These are phyloP conservation scores for Drosophila subpulchrella DNA, from an alignment of 1,140 invertebrate genomes.

Conservation along the genomic window DNA sequence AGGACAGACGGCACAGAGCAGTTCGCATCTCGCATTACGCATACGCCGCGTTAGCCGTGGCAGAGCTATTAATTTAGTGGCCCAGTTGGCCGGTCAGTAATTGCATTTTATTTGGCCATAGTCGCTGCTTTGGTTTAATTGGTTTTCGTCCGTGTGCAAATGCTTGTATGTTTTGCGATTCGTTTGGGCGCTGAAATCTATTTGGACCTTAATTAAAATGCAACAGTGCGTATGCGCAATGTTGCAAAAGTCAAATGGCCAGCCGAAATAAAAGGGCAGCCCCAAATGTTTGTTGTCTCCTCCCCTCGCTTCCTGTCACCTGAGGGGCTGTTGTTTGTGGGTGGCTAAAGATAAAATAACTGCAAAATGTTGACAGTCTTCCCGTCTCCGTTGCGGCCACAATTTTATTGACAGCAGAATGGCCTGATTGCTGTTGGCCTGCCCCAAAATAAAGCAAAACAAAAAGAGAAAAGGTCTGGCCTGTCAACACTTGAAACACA, in stretches of 20 bases:
- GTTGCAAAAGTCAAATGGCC: slow-evolving; percentile 72
- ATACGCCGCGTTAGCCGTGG: slow-evolving; percentile 56
- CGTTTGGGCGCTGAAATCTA: slow-evolving; percentile 64
- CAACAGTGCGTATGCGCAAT: slow-evolving; percentile 76
- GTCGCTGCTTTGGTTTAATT: slow-evolving; percentile 78
- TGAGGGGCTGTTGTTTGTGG: slow-evolving; percentile 16
- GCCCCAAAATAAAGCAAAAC: slow-evolving; percentile 32
- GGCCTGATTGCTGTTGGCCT: slow-evolving; percentile 73
- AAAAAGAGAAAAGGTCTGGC: slow-evolving; percentile 14
- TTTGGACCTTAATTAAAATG: slow-evolving; percentile 76
- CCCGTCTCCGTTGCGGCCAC: slow-evolving; percentile 10
- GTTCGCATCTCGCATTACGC: slow-evolving; percentile 62
- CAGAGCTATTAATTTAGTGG: slow-evolving; percentile 76
- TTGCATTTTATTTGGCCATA: slow-evolving; percentile 74
- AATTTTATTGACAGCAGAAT: slow-evolving; percentile 78
- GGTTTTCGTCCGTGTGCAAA: slow-evolving; percentile 57
- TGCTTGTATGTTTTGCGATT: slow-evolving; percentile 20
- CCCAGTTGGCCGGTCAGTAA: slow-evolving; percentile 52
- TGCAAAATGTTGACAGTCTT: slow-evolving; percentile 74
- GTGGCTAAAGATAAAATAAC: slow-evolving; percentile 68
- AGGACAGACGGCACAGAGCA: background rate
- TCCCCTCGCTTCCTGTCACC: slow-evolving; percentile 9
- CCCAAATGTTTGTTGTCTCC: slow-evolving; percentile 18
- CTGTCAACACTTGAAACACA: slow-evolving; percentile 61
- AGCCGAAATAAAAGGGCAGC: slow-evolving; percentile 43